Evolutionary conservation across 2,797 vertebrate species (phyloP).

Genomic region (Cirrhinus mrigala): DNA sequence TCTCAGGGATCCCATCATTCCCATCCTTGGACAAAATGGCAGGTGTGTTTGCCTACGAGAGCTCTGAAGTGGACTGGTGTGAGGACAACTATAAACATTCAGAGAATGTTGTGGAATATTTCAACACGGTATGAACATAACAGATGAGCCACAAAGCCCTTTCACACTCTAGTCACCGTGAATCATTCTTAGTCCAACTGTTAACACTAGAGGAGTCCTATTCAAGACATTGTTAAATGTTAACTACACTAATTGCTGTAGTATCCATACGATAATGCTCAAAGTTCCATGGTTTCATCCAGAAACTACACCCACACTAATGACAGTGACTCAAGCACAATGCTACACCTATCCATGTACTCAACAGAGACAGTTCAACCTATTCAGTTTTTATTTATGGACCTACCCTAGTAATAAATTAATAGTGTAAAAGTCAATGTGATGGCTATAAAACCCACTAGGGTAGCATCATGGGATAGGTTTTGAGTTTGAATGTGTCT

Average conservation of each 20-base stretch:
- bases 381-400: not conserved
- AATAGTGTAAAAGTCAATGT: not conserved
- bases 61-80: constrained; percentile 95
- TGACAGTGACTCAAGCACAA: constrained; percentile 29
- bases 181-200: not conserved
- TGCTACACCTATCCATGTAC: constrained; percentile 3
- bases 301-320: constrained; percentile 18
- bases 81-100: constrained; percentile 92
- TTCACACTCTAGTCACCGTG: not conserved
- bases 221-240: not conserved
- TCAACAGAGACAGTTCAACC: not conserved
- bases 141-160: not conserved
- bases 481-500: not conserved
- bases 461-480: not conserved
- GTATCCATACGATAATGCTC: not conserved
- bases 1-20: constrained; percentile 70
- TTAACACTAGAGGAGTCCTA: constrained; percentile 9
- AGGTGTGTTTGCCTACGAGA: constrained; percentile 88
- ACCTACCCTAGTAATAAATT: not conserved
- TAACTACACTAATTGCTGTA: not conserved
- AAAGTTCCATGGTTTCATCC: not conserved
- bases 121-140: constrained; percentile 87
- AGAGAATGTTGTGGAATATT: constrained; percentile 88
- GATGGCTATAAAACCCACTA: not conserved
- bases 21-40: constrained; percentile 77